These are phyloP conservation scores for Dendrophyllia cribrosa DNA, from an alignment of 64 coral and sea anemone species.

Conservation along the genomic window DNA sequence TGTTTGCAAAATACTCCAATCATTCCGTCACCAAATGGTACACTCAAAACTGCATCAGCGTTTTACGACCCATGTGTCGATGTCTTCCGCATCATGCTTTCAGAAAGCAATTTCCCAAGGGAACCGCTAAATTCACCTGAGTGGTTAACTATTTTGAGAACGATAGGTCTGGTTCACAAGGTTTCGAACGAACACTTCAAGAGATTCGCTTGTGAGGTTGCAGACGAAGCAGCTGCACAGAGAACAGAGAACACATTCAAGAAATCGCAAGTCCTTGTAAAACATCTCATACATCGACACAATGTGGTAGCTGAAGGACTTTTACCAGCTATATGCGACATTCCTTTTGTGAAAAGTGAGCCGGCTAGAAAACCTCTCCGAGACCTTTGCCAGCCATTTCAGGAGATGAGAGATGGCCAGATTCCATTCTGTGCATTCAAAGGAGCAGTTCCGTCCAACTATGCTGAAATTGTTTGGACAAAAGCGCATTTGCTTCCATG, in stretches of 20 bases:
- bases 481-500: slow-evolving; percentile 1
- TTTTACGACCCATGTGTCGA: slow-evolving; percentile 35
- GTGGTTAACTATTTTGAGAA: slow-evolving; percentile 33
- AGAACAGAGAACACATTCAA: not conserved
- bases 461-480: slow-evolving; percentile 43
- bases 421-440: slow-evolving; percentile 5
- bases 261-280: slow-evolving; percentile 37
- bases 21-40: not conserved
- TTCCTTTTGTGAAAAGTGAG: slow-evolving; percentile 7
- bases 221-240: not conserved
- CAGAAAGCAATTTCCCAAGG: not conserved
- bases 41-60: not conserved
- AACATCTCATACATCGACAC: slow-evolving; percentile 5
- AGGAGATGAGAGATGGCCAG: not conserved
- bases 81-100: slow-evolving; percentile 37
- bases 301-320: not conserved
- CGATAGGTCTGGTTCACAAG: slow-evolving; percentile 29
- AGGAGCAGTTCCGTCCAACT: not conserved
- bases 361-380: not conserved
- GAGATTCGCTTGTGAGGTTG: slow-evolving; percentile 25
- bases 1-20: not conserved
- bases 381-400: not conserved
- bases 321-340: not conserved
- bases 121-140: not conserved
- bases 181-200: slow-evolving; percentile 9